Conservation (phyloP, 2,797 vertebrate genomes). For the Notolepis coatsorum region DNA sequence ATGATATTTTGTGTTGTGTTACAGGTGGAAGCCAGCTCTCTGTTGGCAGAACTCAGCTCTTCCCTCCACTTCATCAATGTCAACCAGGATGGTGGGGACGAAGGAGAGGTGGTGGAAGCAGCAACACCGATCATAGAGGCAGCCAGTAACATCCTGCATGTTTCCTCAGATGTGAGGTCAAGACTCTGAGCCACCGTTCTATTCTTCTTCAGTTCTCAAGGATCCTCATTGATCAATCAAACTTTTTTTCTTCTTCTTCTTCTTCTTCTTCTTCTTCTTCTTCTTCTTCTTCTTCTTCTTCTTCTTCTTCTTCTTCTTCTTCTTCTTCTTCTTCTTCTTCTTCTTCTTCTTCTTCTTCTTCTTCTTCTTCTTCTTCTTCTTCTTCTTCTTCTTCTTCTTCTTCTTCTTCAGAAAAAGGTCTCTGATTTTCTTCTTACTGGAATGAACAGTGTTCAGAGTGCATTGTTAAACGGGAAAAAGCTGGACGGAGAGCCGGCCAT, state of each 20-base stretch:
- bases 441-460: slow-evolving; percentile 86
- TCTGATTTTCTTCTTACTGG: slow-evolving; percentile 80
- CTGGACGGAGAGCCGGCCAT: slow-evolving; percentile 78
- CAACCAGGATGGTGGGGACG: slow-evolving; percentile 44
- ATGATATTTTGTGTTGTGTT: slow-evolving; percentile 1
- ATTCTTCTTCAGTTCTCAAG: neutral
- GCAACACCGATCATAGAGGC: slow-evolving; percentile 85
- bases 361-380: no score
- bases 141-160: slow-evolving; percentile 87
- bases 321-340: no score
- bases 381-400: no score
- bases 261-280: no score
- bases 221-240: no score
- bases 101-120: slow-evolving; percentile 73
- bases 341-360: no score
- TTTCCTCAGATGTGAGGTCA: slow-evolving; percentile 70
- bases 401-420: slow-evolving; percentile 69
- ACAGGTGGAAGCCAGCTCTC: slow-evolving; percentile 83
- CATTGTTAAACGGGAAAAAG: slow-evolving; percentile 84
- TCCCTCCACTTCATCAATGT: slow-evolving; percentile 78
- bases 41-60: slow-evolving; percentile 84
- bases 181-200: neutral
- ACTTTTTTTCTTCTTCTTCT: neutral
- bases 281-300: no score
- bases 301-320: no score